A percentile compares a stretch with the other conserved stretches of the same genome.
phyloP scores from a whole-genome alignment of 2,888 invertebrate species.

The Tenthredo livida region DNA sequence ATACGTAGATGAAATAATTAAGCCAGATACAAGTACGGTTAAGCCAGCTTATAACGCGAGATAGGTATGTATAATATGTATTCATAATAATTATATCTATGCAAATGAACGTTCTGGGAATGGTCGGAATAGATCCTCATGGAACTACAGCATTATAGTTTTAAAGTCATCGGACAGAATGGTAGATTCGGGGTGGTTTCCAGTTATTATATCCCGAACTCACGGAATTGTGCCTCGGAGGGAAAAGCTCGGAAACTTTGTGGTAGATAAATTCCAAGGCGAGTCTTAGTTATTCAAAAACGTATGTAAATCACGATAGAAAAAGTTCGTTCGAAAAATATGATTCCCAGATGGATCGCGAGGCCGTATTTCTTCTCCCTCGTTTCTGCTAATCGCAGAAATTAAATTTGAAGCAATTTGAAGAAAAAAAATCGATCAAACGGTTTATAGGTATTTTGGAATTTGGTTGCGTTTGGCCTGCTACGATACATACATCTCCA shows the following conservation, averaged over 20 bases:
- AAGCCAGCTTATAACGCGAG: neutral
- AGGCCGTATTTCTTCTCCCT: neutral
- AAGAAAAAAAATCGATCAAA: no score
- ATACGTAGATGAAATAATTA: conserved; percentile 23
- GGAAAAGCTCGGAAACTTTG: neutral
- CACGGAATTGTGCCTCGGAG: neutral
- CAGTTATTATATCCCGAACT: neutral
- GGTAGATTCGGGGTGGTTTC: neutral
- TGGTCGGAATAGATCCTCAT: neutral
- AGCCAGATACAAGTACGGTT: conserved; percentile 20
- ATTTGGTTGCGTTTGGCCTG: no score
- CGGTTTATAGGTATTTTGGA: no score
- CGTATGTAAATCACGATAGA: neutral
- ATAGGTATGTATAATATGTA: neutral
- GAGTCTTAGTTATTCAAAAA: neutral
- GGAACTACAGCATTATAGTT: neutral
- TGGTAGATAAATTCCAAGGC: conserved; percentile 4
- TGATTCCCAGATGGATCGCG: neutral
- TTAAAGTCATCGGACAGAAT: conserved; percentile 2
- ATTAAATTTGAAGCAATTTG: neutral
- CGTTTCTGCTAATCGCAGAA: neutral
- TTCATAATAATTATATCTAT: conserved; percentile 2
- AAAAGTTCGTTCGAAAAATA: neutral
- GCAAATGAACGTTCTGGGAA: conserved; percentile 22
- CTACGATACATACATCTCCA: no score